These are phyloP conservation scores for Eurystomus gularis DNA, from an alignment of 2,113 vertebrate genomes.

Conservation along the genomic window DNA sequence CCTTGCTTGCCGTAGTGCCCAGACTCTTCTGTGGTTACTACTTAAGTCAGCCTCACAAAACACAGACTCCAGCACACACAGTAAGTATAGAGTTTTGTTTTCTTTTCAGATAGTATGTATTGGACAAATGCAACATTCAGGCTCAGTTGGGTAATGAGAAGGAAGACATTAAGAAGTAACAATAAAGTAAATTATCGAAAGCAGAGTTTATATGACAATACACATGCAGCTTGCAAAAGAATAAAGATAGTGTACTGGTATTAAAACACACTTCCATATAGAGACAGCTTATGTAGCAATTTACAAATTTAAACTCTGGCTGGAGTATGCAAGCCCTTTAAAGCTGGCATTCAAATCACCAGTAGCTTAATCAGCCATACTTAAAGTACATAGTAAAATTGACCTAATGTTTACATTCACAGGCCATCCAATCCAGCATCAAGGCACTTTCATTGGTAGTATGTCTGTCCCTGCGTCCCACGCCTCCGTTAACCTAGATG, in stretches of 20 bases:
- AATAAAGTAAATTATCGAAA: constrained; percentile 26
- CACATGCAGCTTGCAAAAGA: constrained; percentile 54
- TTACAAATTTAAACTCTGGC: constrained; percentile 14
- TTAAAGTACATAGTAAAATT: constrained; percentile 5
- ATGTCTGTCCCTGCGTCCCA: neutral
- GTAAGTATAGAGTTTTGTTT: neutral
- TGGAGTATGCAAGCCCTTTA: neutral
- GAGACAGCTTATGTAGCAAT: constrained; percentile 32
- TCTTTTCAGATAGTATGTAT: neutral
- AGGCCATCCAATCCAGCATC: constrained; percentile 34
- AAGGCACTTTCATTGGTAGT: constrained; percentile 41
- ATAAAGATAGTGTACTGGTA: constrained; percentile 11
- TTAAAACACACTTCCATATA: constrained; percentile 24
- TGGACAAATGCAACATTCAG: constrained; percentile 1
- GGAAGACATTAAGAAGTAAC: neutral
- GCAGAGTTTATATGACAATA: constrained; percentile 46
- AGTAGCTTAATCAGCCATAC: constrained; percentile 14
- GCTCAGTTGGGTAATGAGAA: neutral
- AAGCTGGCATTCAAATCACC: constrained; percentile 27
- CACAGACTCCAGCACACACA: neutral
- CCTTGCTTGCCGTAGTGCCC: rapidly evolving
- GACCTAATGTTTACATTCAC: constrained; percentile 43
- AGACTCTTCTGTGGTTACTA: neutral
- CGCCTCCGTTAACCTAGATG: neutral
- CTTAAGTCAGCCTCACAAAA: neutral